These are phyloP conservation scores for Aeoliscus strigatus DNA, from an alignment of 2,797 vertebrate species.

Conservation along the genomic window DNA sequence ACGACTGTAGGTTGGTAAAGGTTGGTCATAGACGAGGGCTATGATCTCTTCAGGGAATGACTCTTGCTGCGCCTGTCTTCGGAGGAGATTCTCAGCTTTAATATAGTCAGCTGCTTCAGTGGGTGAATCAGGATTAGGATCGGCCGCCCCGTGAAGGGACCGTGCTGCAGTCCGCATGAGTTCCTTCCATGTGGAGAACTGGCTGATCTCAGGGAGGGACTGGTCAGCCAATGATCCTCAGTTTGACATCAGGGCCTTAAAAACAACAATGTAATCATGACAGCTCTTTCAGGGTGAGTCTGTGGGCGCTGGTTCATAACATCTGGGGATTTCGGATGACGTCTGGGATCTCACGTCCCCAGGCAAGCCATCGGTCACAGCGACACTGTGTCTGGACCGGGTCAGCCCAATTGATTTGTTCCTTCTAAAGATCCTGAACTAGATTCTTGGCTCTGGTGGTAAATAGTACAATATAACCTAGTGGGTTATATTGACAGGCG, in stretches of 20 bases:
- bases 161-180: background rate
- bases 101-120: slow-evolving; percentile 6
- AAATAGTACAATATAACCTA: slow-evolving; percentile 11
- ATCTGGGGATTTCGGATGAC: slow-evolving; percentile 5
- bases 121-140: background rate
- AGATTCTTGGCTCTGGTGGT: slow-evolving; percentile 12
- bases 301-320: slow-evolving; percentile 1
- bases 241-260: background rate
- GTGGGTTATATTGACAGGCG: slow-evolving; percentile 15
- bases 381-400: slow-evolving; percentile 3
- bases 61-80: background rate
- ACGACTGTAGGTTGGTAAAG: background rate
- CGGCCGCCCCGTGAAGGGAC: background rate
- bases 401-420: slow-evolving; percentile 9
- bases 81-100: slow-evolving; percentile 1
- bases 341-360: slow-evolving; percentile 10
- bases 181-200: slow-evolving; percentile 7
- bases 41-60: slow-evolving; percentile 5
- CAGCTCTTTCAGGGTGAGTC: slow-evolving; percentile 5
- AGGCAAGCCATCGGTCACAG: background rate
- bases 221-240: background rate
- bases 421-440: slow-evolving; percentile 3
- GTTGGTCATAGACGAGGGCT: background rate
- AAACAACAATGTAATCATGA: slow-evolving; percentile 3
- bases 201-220: background rate